These are phyloP conservation scores for Mesochorus sp. DNA, from an alignment of 2,888 invertebrate genomes.

Conservation along the genomic window DNA sequence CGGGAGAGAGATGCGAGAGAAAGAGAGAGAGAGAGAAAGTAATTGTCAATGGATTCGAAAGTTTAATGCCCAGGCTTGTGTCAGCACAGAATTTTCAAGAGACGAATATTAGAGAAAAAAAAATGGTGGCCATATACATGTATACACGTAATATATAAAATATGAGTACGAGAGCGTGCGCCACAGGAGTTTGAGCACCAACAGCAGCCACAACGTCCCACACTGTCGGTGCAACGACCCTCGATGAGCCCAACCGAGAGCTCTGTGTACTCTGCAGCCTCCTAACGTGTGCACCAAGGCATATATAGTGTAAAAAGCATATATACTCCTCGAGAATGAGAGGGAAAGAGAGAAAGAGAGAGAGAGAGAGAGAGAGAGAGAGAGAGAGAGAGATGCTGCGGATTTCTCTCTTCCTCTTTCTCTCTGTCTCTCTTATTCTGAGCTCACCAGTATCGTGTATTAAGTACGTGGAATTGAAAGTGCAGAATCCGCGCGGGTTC, in stretches of 20 bases:
- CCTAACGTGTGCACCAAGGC: conserved; percentile 57
- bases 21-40: neutral
- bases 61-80: conserved; percentile 17
- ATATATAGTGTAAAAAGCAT: conserved; percentile 32
- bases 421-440: too few species aligned
- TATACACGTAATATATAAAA: neutral
- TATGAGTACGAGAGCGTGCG: conserved; percentile 37
- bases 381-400: conserved; percentile 6
- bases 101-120: conserved; percentile 35
- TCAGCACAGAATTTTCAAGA: conserved; percentile 28
- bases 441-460: conserved; percentile 56
- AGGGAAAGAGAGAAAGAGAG: neutral
- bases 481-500: conserved; percentile 42
- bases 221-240: conserved; percentile 72
- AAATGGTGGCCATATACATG: neutral
- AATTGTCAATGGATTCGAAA: conserved; percentile 35
- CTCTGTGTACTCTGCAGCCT: conserved; percentile 44
- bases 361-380: neutral
- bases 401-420: conserved; percentile 27
- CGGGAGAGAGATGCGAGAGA: neutral
- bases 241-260: conserved; percentile 67
- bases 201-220: conserved; percentile 66
- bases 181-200: conserved; percentile 58
- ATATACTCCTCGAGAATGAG: conserved; percentile 20
- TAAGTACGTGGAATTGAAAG: conserved; percentile 63